Percentiles rank a stretch among this genome's conserved stretches.
Evolutionary conservation across 2,797 vertebrate species (phyloP).

Genomic region (Lagocephalus sceleratus): DNA sequence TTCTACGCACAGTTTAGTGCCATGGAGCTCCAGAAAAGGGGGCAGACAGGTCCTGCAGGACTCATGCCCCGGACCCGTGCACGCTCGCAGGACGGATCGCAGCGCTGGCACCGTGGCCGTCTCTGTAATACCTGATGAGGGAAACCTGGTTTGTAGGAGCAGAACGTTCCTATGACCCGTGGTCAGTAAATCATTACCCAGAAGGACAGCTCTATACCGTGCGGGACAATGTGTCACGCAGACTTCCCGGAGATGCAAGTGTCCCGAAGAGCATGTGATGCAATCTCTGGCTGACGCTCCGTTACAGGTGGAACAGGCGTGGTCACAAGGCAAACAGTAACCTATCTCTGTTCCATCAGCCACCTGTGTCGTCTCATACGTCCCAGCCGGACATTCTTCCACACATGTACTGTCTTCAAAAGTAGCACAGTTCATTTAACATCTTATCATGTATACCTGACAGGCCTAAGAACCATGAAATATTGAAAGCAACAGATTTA

Average conservation of each 20-base stretch:
- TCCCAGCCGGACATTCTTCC: constrained; percentile 66
- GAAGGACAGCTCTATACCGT: constrained; percentile 49
- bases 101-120: constrained; percentile 68
- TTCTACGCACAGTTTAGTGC: constrained; percentile 73
- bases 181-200: too few species aligned
- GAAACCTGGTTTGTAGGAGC: neutral
- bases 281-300: constrained; percentile 76
- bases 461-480: too few species aligned
- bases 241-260: constrained; percentile 72
- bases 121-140: constrained; percentile 65
- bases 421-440: constrained; percentile 7
- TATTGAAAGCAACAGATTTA: too few species aligned
- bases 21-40: constrained; percentile 66
- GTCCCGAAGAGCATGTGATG: constrained; percentile 69
- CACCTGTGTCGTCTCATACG: constrained; percentile 69
- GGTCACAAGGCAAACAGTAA: constrained; percentile 74
- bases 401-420: constrained; percentile 71
- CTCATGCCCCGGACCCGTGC: constrained; percentile 61
- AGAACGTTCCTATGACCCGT: too few species aligned
- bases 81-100: constrained; percentile 68
- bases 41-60: constrained; percentile 66
- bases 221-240: constrained; percentile 77
- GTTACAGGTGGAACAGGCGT: constrained; percentile 69
- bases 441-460: too few species aligned
- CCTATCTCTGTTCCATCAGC: constrained; percentile 73